A percentile compares a stretch with the other conserved stretches of the same genome.
These are phyloP conservation scores for Dendropsophus ebraccatus DNA, from an alignment of 2,113 vertebrate genomes.

Conservation along the genomic window DNA sequence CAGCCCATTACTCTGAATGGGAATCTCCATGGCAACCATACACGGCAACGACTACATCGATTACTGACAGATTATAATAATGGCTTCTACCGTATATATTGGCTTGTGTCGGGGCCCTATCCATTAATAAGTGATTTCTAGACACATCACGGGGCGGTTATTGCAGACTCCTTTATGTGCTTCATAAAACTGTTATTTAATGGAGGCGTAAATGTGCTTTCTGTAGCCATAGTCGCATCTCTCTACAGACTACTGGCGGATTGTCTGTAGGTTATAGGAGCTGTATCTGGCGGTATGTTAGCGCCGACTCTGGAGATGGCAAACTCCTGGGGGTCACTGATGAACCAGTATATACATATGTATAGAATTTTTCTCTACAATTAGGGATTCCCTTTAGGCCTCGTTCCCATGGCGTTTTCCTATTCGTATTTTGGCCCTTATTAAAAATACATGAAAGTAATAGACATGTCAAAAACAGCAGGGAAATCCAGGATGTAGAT, in stretches of 20 bases:
- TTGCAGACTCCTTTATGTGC: neutral
- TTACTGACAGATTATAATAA: neutral
- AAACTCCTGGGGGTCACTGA: no score
- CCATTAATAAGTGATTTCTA: neutral
- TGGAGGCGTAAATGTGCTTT: no score
- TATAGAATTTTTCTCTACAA: no score
- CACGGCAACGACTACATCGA: neutral
- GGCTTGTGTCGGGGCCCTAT: neutral
- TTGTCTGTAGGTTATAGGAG: neutral
- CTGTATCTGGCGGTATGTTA: no score
- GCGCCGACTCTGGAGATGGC: no score
- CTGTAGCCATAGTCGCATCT: neutral
- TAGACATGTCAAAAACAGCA: no score
- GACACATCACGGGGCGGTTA: neutral
- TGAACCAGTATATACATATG: no score
- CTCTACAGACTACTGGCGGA: neutral
- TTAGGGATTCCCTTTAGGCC: no score
- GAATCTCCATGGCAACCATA: constrained; percentile 34
- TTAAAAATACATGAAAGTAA: no score
- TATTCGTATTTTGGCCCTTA: no score
- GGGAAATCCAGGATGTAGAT: no score
- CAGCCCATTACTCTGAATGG: neutral
- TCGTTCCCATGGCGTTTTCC: no score
- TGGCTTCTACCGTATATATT: neutral
- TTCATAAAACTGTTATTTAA: neutral